Base-by-base conservation (phyloP, 53 echinoderm and acorn worm species). In the Paelopatides confundens region DNA sequence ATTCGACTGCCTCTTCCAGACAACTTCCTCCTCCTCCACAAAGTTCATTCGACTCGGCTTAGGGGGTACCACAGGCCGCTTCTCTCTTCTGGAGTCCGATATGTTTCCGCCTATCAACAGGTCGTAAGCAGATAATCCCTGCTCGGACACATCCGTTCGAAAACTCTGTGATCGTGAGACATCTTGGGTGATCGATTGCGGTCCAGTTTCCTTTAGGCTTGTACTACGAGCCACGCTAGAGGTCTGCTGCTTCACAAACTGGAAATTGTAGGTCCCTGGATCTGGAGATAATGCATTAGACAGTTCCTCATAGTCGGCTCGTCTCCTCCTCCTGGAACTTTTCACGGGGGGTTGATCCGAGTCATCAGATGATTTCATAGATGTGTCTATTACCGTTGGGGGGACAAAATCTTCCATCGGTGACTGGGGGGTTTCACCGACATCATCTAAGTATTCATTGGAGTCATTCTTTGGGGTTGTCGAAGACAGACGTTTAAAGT, bases 61-160 rank as follows among this genome's bases (percentile, higher is more conserved):
- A 1, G 92, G 88, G 40, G 92, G 92, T 29, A 88, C 85, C 2
- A 40, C 65, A 0, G 86, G 86, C 15, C 65, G 63, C 17, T 4
- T 64, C 31, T 39, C 13, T 5, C 1, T 35, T 0, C 37, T 64
- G 3, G 4, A 26, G 31, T 12, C 65, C 0, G 89, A 92, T 38
- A 91, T 93, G 63, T 85, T 66, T n/a, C 96, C 93, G 49, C 96
- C 93, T 9, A 95, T 86, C 11, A 95, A 64, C 69, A 87, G 87
- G 49, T 93, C 86, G 71, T 95, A 95, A 31, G 89, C 93, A 67
- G 90, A 82, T 52, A 91, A 69, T 49, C 93, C 93, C 10, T 91
- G 66, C 9, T 84, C 74, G 6, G 96, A 54, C 4, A 92, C 76
- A 11, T 91, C 81, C 30, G 89, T 88, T 6, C 89, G 88, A 27